Evolutionary conservation across 2,888 invertebrate species (phyloP), one percentile per base, ranked within the genome.

Genomic region (Volucella zonaria): DNA sequence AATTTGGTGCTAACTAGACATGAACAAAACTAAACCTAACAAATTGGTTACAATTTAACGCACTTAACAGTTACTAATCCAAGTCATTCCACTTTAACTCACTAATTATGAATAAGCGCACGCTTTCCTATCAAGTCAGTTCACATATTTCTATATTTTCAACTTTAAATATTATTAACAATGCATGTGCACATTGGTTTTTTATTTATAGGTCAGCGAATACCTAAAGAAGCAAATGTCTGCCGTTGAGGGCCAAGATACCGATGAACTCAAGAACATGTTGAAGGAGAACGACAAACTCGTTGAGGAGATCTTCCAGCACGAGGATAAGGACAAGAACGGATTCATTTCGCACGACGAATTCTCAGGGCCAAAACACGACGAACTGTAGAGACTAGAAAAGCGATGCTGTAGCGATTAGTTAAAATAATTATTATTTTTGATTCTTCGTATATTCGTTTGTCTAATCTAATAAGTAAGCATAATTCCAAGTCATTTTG

Each of bases 361-460:
- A 92, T 99, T 99, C 93, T 97, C 97, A 38, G 98, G 98, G 3
- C 98, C 98, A 14, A 98, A 99, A 91, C 98, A 98, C 92, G 99
- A 99, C 92, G 99, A 98, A 93, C 95, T 99, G 91, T 98, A 96
- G 62, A 18, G 10, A 78, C 23, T 56, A 71, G 62, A 59, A 61
- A 11, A 42, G 15, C 49, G 8, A 38, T n/a, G 14, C 38, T 14
- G 31, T 80, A 83, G 83, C 59, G 49, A 85, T 73, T 81, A 81
- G 81, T 76, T 73, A 71, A 81, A 77, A 38, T 47, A 77, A 71
- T 31, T 31, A 31, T 31, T 31, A 75, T 80, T 62, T 56, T 68
- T 81, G 43, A 71, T 74, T 85, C 73, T 59, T 59, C 56, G 49
- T 76, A 23, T 52, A 51, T 73, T 67, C 23, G 52, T 71, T 81